These are phyloP conservation scores for Ichneumoninae sp. DNA, from an alignment of 2,888 invertebrate genomes.

Conservation along the genomic window DNA sequence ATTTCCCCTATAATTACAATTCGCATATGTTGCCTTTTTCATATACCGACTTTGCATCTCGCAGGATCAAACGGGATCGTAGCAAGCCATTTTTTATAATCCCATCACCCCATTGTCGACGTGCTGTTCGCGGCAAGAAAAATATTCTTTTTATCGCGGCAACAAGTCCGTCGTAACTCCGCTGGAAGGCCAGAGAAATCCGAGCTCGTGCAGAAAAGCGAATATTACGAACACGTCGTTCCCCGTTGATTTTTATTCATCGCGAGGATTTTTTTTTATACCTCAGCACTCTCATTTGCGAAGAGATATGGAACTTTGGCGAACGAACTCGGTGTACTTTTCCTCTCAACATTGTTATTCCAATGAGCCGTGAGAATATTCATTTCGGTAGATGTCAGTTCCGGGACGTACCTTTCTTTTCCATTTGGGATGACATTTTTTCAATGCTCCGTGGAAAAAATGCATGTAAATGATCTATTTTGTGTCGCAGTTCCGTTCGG, in stretches of 20 bases:
- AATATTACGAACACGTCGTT: not conserved
- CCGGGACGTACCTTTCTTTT: not conserved
- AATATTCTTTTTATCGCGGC: not conserved
- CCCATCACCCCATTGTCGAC: not conserved
- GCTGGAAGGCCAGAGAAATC: not conserved
- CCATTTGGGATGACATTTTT: too few species aligned
- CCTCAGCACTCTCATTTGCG: conserved; percentile 23
- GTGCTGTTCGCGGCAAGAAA: not conserved
- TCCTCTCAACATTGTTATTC: conserved; percentile 10
- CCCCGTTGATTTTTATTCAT: conserved; percentile 9
- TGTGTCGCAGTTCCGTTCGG: too few species aligned
- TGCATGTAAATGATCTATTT: too few species aligned
- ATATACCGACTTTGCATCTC: not conserved
- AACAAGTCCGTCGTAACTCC: not conserved
- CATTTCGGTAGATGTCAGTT: conserved; percentile 17
- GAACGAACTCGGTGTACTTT: not conserved
- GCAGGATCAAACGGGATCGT: not conserved
- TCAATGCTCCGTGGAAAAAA: too few species aligned
- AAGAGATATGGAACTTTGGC: not conserved
- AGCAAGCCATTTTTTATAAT: not conserved
- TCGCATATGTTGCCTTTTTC: not conserved
- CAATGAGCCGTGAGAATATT: conserved; percentile 10
- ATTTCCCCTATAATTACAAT: not conserved
- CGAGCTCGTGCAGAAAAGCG: not conserved
- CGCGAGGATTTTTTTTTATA: conserved; percentile 18